Conservation (phyloP, 2,113 vertebrate species). For the Smithornis capensis region DNA sequence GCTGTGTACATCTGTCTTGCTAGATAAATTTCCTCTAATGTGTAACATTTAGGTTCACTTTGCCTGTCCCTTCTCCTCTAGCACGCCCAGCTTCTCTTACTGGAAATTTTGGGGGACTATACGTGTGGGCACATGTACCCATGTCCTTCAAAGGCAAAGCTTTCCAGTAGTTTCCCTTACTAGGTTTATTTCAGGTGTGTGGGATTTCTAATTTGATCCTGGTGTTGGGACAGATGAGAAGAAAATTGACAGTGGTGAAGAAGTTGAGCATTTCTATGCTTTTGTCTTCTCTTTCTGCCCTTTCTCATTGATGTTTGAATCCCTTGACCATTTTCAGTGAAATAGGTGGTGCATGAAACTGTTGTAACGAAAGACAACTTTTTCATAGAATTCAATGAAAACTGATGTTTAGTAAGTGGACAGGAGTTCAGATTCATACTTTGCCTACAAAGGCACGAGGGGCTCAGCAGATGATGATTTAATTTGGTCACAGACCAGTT, state of each 20-base stretch:
- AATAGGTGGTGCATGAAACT: background rate
- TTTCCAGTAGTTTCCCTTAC: background rate
- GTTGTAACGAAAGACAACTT: background rate
- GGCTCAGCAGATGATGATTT: background rate
- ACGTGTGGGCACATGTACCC: rapidly evolving
- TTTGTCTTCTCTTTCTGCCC: background rate
- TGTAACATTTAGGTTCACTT: background rate
- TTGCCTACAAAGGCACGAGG: background rate
- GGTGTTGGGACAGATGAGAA: background rate
- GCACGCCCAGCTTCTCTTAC: background rate
- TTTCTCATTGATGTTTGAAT: background rate
- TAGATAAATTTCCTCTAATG: background rate
- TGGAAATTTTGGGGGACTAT: background rate
- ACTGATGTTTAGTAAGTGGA: background rate
- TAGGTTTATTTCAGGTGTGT: background rate
- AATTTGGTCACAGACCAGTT: background rate
- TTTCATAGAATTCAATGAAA: background rate
- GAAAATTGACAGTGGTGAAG: background rate
- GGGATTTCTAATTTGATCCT: background rate
- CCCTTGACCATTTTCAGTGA: background rate
- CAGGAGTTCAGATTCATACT: background rate
- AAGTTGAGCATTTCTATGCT: background rate
- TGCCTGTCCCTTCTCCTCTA: background rate
- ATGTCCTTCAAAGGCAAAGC: background rate
- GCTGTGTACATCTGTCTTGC: background rate